Evolutionary conservation across 2,888 invertebrate species (phyloP).

Genomic region (Cerastoderma edule): DNA sequence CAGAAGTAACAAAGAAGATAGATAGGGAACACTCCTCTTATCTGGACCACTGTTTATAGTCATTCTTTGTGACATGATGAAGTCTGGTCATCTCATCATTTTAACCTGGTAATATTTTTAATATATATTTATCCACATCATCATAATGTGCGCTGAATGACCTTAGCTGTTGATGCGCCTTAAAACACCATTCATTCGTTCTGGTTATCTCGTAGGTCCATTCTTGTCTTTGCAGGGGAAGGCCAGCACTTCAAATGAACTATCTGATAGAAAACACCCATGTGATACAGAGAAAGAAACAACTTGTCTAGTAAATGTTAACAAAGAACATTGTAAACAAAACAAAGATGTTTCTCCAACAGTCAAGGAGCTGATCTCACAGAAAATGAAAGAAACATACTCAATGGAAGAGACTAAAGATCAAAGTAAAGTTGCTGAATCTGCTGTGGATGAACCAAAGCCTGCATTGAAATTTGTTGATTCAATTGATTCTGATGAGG

Average conservation of each 20-base stretch:
- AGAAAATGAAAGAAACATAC: constrained; percentile 38
- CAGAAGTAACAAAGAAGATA: no score
- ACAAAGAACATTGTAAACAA: background rate
- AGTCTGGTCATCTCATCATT: no score
- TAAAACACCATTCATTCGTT: background rate
- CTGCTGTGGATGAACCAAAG: background rate
- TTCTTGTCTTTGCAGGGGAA: background rate
- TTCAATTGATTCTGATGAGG: constrained; percentile 10
- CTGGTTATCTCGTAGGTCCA: background rate
- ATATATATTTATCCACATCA: no score
- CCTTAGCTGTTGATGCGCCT: no score
- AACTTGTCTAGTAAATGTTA: background rate
- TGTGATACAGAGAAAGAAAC: background rate
- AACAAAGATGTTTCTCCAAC: background rate
- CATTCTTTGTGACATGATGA: no score
- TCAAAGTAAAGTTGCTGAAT: background rate
- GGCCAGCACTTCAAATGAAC: background rate
- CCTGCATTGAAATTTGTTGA: background rate
- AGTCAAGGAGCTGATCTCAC: constrained; percentile 29
- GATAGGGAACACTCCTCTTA: no score
- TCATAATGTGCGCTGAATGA: no score
- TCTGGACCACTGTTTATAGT: no score
- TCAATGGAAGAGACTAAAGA: background rate
- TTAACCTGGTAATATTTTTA: no score
- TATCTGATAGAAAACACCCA: background rate